Evolutionary conservation across 2,797 vertebrate species (phyloP).

Genomic region (Sphenodon punctatus): DNA sequence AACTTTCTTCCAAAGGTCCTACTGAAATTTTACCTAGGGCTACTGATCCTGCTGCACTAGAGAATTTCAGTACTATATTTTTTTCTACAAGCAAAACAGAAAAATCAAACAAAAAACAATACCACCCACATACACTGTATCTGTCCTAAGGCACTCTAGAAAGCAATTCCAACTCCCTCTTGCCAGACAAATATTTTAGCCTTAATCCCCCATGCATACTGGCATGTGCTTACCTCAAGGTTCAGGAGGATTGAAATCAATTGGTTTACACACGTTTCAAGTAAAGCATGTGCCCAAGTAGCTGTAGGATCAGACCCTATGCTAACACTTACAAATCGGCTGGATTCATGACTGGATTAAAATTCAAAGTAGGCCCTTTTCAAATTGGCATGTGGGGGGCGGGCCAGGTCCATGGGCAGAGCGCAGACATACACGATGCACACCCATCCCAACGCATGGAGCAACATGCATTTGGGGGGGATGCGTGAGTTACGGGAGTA

Average conservation of each 20-base stretch:
- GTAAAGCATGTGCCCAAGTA: background rate
- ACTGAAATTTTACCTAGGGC: too few species aligned
- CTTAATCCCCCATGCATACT: background rate
- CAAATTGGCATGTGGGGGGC: too few species aligned
- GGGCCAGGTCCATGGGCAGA: too few species aligned
- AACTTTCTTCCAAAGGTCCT: too few species aligned
- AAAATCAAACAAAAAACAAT: background rate
- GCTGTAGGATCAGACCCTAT: background rate
- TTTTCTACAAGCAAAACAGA: background rate
- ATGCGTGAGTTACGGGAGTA: too few species aligned
- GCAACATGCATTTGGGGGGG: too few species aligned
- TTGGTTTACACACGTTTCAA: background rate
- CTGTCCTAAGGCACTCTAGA: background rate
- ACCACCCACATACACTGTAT: background rate
- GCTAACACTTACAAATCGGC: background rate
- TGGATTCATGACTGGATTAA: background rate
- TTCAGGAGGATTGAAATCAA: background rate
- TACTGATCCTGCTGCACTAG: background rate
- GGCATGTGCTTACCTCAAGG: background rate
- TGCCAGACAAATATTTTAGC: background rate
- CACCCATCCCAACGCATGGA: too few species aligned
- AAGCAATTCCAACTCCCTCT: background rate
- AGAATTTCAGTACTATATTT: slow-evolving; percentile 8
- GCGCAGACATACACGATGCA: too few species aligned
- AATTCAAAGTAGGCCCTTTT: too few species aligned